A percentile compares a stretch with the other conserved stretches of the same genome.
Evolutionary conservation across 2,888 invertebrate species (phyloP).

Genomic region (Yponomeuta cagnagella): DNA sequence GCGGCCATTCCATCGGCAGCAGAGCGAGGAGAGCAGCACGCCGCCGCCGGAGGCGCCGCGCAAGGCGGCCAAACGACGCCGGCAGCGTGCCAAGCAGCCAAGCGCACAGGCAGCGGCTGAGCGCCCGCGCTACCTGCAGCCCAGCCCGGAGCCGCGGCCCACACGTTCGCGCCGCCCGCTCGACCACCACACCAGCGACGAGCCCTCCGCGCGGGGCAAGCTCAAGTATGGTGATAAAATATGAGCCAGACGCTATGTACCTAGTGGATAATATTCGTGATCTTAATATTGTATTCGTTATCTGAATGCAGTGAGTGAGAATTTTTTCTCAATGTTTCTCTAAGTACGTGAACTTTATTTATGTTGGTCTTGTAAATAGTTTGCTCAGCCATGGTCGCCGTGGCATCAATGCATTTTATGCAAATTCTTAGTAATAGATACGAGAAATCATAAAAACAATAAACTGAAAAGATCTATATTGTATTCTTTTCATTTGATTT

Average conservation of each 20-base stretch:
- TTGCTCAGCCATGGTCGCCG: constrained; percentile 8
- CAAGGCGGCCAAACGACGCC: neutral
- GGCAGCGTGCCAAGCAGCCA: neutral
- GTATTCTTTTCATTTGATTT: neutral
- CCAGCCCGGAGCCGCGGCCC: neutral
- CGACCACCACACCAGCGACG: constrained; percentile 28
- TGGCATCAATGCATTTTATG: constrained; percentile 61
- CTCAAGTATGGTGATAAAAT: constrained; percentile 68
- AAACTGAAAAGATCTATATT: neutral
- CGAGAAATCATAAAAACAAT: neutral
- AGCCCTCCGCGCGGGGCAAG: constrained; percentile 36
- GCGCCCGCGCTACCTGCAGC: neutral
- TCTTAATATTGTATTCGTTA: constrained; percentile 37
- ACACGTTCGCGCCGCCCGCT: neutral
- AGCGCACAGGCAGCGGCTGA: neutral
- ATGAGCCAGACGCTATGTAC: constrained; percentile 34
- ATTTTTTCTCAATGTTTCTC: constrained; percentile 29
- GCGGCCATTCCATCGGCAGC: constrained; percentile 28
- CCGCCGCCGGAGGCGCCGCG: neutral
- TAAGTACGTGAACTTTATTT: constrained; percentile 35
- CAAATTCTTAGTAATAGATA: constrained; percentile 35
- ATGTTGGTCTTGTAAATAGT: constrained; percentile 24
- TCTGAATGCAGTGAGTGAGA: constrained; percentile 32
- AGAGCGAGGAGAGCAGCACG: constrained; percentile 23
- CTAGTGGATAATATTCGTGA: constrained; percentile 30